These are phyloP conservation scores for Hirtodrosophila confusa DNA, from an alignment of 2,888 invertebrate species.

Conservation along the genomic window DNA sequence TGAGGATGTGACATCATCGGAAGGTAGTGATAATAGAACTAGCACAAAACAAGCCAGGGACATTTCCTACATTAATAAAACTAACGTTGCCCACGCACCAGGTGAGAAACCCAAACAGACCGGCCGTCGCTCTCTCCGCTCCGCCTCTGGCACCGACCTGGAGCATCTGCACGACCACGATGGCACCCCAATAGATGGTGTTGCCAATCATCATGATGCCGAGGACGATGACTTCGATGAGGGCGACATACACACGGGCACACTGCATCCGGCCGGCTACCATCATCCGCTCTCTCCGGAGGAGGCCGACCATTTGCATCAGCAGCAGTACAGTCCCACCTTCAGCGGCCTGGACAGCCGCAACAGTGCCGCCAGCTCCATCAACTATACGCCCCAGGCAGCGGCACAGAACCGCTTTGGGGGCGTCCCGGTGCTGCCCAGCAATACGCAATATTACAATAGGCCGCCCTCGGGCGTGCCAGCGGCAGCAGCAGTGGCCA, in stretches of 20 bases:
- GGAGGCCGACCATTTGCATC: conserved; percentile 69
- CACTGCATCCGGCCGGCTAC: conserved; percentile 72
- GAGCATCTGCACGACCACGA: conserved; percentile 59
- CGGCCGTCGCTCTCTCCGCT: conserved; percentile 86
- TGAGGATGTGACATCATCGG: conserved; percentile 87
- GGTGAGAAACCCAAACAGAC: conserved; percentile 86
- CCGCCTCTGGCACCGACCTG: conserved; percentile 84
- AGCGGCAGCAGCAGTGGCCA: conserved; percentile 39
- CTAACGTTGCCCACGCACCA: conserved; percentile 71
- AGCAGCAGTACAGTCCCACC: conserved; percentile 83
- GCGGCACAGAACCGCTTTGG: conserved; percentile 80
- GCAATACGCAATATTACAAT: conserved; percentile 79
- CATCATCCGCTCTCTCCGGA: conserved; percentile 79
- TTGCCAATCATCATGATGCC: conserved; percentile 40
- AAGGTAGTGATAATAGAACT: conserved; percentile 87
- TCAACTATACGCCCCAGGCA: conserved; percentile 79
- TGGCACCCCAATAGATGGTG: conserved; percentile 45
- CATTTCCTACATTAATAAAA: conserved; percentile 86
- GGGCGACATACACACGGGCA: conserved; percentile 62
- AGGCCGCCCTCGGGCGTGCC: conserved; percentile 74
- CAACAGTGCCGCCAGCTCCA: conserved; percentile 80
- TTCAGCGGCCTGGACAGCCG: conserved; percentile 83
- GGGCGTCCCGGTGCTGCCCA: conserved; percentile 83
- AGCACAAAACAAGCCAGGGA: conserved; percentile 87
- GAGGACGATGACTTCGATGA: conserved; percentile 68